A percentile compares a stretch with the other conserved stretches of the same genome.
phyloP scores from a whole-genome alignment of 2,888 invertebrate genomes.

The Meloe dianella region DNA sequence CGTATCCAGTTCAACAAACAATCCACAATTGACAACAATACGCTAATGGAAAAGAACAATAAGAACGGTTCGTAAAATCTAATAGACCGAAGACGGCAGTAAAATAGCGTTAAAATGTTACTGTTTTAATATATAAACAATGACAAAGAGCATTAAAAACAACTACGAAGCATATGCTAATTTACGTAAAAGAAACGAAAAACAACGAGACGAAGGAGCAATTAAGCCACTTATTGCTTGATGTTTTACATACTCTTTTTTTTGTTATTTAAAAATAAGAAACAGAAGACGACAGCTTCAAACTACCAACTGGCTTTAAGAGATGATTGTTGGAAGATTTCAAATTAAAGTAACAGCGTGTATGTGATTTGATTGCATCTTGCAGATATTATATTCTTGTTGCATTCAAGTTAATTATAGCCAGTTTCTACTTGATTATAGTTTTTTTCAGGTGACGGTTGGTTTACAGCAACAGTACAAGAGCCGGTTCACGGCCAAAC shows the following conservation, averaged over 20 bases:
- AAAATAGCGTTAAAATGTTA: not conserved
- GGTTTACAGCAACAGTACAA: slow-evolving; percentile 2
- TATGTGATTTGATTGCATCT: slow-evolving; percentile 11
- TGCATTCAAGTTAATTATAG: slow-evolving; percentile 10
- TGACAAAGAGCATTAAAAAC: not conserved
- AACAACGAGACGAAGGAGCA: not conserved
- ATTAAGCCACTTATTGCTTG: slow-evolving; percentile 1
- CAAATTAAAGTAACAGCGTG: slow-evolving; percentile 1
- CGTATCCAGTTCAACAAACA: not conserved
- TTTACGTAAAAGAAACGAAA: not conserved
- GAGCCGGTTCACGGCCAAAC: slow-evolving; percentile 25
- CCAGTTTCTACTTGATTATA: slow-evolving; percentile 12
- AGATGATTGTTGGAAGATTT: not conserved
- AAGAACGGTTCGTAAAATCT: not conserved
- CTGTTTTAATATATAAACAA: not conserved
- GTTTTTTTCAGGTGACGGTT: slow-evolving; percentile 9
- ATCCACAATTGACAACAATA: not conserved
- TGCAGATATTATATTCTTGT: not conserved
- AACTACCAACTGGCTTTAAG: not conserved
- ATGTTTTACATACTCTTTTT: not conserved
- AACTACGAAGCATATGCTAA: not conserved
- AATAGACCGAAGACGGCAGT: slow-evolving; percentile 2
- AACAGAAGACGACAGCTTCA: not conserved
- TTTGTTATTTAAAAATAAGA: not conserved
- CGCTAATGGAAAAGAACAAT: not conserved